A percentile compares a stretch with the other conserved stretches of the same genome.
These are phyloP conservation scores for Chalcis sispes DNA, from an alignment of 2,888 invertebrate species.

Conservation along the genomic window DNA sequence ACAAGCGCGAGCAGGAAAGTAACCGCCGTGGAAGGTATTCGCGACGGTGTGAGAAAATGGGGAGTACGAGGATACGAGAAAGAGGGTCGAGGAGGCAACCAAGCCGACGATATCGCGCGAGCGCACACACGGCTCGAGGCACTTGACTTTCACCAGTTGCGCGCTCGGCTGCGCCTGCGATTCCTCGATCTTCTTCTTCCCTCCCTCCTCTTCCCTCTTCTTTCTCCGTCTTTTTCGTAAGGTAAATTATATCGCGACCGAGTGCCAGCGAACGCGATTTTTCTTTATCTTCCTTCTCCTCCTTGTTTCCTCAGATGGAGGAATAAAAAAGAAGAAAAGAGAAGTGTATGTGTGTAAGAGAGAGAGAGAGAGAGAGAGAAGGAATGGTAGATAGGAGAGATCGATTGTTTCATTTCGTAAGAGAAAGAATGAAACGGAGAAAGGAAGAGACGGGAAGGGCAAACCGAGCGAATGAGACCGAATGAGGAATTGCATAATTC, in stretches of 20 bases:
- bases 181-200: constrained; percentile 7
- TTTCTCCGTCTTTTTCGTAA: too few species aligned
- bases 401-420: constrained; percentile 54
- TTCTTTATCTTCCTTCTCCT: constrained; percentile 42
- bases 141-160: constrained; percentile 55
- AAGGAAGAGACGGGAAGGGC: too few species aligned
- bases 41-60: constrained; percentile 56
- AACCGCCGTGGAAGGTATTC: constrained; percentile 10
- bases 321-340: too few species aligned
- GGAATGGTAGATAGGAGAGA: constrained; percentile 38
- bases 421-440: constrained; percentile 9
- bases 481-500: constrained; percentile 53
- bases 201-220: too few species aligned
- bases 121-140: background rate
- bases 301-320: too few species aligned
- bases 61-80: constrained; percentile 39
- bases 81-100: constrained; percentile 37
- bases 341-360: too few species aligned
- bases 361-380: constrained; percentile 31
- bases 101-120: constrained; percentile 46
- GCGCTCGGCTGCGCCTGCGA: background rate
- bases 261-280: constrained; percentile 50
- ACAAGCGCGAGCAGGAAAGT: too few species aligned
- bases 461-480: background rate
- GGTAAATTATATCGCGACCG: constrained; percentile 47